Base-by-base conservation (phyloP, 2,888 invertebrate genomes). In the Serrognathus titanus region DNA sequence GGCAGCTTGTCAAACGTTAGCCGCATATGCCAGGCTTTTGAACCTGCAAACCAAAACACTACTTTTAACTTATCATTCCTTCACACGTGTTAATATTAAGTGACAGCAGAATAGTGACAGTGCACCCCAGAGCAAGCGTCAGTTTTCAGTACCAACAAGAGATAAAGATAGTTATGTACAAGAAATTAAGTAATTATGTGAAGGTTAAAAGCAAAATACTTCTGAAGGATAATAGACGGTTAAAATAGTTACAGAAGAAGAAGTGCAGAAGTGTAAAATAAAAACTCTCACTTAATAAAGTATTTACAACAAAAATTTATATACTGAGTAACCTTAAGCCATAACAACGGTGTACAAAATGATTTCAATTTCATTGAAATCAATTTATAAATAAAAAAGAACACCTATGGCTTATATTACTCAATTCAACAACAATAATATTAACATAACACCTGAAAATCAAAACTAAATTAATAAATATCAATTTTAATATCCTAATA, bases 21-120 rank as follows among this genome's bases (percentile, higher is more conserved):
- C 85, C 92, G 90, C 92, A 92, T 92, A 85, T 92, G 92, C 90
- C 92, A 92, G 86, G 91, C 90, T 88, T 91, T 91, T 81, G 92
- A 91, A 88, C 92, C 92, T 92, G 89, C 85, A 88, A 58, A 58
- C 58, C 58, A 58, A 58, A 58, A 58, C 39, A 58, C 51, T 52
- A 45, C 52, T 51, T 58, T 58, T 58, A 54, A 55, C 37, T 49
- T 55, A 39, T 35, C 16, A 49, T 12, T 37, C 38, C 38, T 37
- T 49, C 48, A 48, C 16, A 35, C 49, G 49, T n/a, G 63, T 66
- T 65, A 63, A 63, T 66, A 63, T 63, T 62, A 62, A 68, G 68
- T 68, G 68, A 66, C 69, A 71, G 75, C 74, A 76, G 73, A 75
- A 75, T 76, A 75, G 75, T 75, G 74, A 76, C 74, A 76, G 75